Conservation (phyloP, 2,888 invertebrate genomes). For the Hirtodrosophila cameraria region DNA sequence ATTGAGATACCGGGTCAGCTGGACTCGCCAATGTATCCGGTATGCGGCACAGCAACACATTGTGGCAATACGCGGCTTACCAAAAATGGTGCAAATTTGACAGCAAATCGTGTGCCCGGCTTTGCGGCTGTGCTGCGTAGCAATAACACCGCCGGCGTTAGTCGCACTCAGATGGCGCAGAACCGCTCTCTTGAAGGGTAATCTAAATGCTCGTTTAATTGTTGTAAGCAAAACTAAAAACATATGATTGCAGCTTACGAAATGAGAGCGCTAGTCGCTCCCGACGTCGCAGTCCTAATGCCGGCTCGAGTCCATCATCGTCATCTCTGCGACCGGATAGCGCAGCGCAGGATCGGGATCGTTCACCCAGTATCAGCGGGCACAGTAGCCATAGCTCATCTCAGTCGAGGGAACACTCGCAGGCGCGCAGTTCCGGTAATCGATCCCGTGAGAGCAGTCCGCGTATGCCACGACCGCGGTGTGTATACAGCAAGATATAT, state of each 20-base stretch:
- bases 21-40: constrained; percentile 81
- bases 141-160: constrained; percentile 83
- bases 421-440: constrained; percentile 70
- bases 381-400: constrained; percentile 83
- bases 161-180: constrained; percentile 82
- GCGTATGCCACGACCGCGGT: constrained; percentile 88
- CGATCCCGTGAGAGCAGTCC: constrained; percentile 90
- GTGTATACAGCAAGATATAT: constrained; percentile 1
- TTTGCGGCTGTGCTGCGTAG: constrained; percentile 86
- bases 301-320: constrained; percentile 84
- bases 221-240: neutral
- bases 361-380: constrained; percentile 81
- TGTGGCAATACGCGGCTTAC: constrained; percentile 68
- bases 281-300: constrained; percentile 85
- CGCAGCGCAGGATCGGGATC: constrained; percentile 69
- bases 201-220: neutral
- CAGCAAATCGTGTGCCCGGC: constrained; percentile 85
- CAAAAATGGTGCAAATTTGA: constrained; percentile 86
- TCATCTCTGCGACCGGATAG: constrained; percentile 58
- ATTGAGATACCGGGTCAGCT: constrained; percentile 90
- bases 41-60: constrained; percentile 77
- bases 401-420: constrained; percentile 82
- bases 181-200: constrained; percentile 83
- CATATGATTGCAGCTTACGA: constrained; percentile 63
- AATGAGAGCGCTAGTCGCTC: constrained; percentile 77